Evolutionary conservation across 2,888 invertebrate species (phyloP).

Genomic region (Cataglyphis rosenhaueri): DNA sequence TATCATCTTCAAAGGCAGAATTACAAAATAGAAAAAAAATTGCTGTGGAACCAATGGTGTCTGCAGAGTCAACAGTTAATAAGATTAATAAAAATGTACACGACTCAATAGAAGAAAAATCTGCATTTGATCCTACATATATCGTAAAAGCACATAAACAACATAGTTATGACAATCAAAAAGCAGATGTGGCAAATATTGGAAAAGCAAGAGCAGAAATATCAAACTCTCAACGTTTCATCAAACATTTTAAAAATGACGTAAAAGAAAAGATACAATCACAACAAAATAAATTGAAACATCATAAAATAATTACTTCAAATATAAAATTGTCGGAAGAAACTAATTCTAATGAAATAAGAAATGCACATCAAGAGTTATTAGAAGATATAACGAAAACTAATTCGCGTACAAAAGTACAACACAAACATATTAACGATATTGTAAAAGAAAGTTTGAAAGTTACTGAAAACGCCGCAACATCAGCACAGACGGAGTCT

Average conservation of each 20-base stretch:
- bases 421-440: conserved; percentile 12
- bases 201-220: background rate
- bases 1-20: background rate
- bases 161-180: background rate
- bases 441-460: conserved; percentile 20
- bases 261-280: background rate
- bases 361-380: conserved; percentile 15
- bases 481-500: background rate
- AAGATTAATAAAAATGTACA: background rate
- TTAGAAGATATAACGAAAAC: background rate
- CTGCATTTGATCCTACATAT: too few relatives aligned
- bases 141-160: background rate
- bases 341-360: background rate
- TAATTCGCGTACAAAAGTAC: background rate
- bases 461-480: conserved; percentile 5
- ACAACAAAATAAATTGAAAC: background rate
- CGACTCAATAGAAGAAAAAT: background rate
- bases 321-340: background rate
- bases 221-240: conserved; percentile 8
- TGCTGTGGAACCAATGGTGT: background rate
- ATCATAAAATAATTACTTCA: conserved; percentile 5
- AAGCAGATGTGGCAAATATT: background rate
- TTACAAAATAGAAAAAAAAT: background rate
- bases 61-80: background rate
- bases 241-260: background rate